These are phyloP conservation scores for Penaeus indicus DNA, from an alignment of 1,140 invertebrate genomes.

Conservation along the genomic window DNA sequence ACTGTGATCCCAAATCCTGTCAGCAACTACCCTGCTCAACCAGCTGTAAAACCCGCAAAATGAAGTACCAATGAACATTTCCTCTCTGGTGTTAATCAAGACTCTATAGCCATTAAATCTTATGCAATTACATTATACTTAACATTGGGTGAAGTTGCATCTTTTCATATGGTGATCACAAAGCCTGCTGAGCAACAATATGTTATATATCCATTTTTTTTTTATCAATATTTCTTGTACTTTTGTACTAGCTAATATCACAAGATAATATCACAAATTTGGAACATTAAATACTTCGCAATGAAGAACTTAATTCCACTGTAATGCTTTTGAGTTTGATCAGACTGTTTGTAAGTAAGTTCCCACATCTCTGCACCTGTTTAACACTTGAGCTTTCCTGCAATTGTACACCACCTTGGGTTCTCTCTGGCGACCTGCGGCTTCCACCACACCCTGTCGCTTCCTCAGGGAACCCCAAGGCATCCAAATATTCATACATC, in stretches of 20 bases:
- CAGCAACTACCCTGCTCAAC: too few relatives aligned
- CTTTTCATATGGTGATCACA: background rate
- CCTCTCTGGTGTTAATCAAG: too few relatives aligned
- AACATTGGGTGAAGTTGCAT: too few relatives aligned
- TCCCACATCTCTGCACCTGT: slow-evolving; percentile 24
- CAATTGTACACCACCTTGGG: background rate
- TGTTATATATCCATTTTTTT: background rate
- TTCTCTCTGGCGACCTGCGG: background rate
- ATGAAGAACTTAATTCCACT: slow-evolving; percentile 21
- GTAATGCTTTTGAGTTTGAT: background rate
- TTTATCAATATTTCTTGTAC: background rate
- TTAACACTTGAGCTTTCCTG: background rate
- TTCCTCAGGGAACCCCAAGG: background rate
- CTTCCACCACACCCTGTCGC: background rate
- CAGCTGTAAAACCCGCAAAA: too few relatives aligned
- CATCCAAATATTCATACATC: too few relatives aligned
- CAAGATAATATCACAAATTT: slow-evolving; percentile 28
- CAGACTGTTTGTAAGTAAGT: background rate
- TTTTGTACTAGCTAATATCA: slow-evolving; percentile 29
- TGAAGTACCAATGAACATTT: too few relatives aligned
- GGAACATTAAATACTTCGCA: slow-evolving; percentile 10
- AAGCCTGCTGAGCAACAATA: background rate
- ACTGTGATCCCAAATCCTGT: background rate
- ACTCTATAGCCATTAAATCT: too few relatives aligned
- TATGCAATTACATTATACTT: too few relatives aligned